phyloP scores from a whole-genome alignment of 1,140 invertebrate genomes.

The Aphaenogaster ashmeadi region DNA sequence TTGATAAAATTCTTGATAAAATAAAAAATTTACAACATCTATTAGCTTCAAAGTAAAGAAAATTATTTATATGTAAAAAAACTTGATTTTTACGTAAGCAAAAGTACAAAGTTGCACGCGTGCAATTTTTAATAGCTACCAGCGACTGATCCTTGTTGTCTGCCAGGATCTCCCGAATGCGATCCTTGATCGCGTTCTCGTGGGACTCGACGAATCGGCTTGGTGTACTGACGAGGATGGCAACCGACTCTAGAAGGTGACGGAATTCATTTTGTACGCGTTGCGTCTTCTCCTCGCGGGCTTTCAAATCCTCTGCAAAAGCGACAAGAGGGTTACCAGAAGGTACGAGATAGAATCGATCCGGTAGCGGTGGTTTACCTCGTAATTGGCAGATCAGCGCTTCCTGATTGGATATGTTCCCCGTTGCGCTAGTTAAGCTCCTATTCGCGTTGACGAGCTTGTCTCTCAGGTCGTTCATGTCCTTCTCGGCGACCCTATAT shows the following conservation, averaged over 20 bases:
- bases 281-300: constrained; percentile 90
- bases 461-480: constrained; percentile 90
- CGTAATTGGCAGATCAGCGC: constrained; percentile 90
- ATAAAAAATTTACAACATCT: not conserved
- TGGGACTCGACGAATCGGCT: constrained; percentile 91
- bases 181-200: constrained; percentile 92
- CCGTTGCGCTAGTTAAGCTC: constrained; percentile 89
- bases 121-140: constrained; percentile 86
- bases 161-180: constrained; percentile 91
- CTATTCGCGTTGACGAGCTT: constrained; percentile 89
- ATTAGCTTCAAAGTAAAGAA: not conserved
- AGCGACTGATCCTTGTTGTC: constrained; percentile 92
- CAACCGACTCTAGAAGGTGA: constrained; percentile 90
- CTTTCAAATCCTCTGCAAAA: constrained; percentile 90
- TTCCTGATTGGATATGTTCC: constrained; percentile 91
- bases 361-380: constrained; percentile 86
- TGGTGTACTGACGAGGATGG: constrained; percentile 90
- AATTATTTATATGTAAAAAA: not conserved
- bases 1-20: not conserved
- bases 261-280: constrained; percentile 90
- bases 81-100: not conserved
- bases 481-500: constrained; percentile 89
- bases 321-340: not conserved
- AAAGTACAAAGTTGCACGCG: not conserved
- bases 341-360: not conserved